A percentile compares a stretch with the other conserved stretches of the same genome.
Conservation (phyloP, 2,113 vertebrate genomes). For the Vanacampus margaritifer region DNA sequence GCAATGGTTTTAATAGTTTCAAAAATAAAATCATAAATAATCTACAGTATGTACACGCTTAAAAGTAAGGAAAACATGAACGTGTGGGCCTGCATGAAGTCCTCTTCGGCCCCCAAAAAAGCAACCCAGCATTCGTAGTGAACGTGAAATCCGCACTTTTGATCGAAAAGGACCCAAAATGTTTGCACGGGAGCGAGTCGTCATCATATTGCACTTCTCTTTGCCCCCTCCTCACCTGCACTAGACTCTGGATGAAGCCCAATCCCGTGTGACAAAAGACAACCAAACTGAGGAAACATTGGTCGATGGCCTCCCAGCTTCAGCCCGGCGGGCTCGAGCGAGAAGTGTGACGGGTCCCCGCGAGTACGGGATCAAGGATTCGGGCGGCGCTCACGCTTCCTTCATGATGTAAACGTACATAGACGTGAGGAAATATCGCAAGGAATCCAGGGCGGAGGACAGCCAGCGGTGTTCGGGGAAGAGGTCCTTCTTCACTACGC, state of each 20-base stretch:
- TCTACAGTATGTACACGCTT: constrained; percentile 58
- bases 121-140: neutral
- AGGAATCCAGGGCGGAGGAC: constrained; percentile 74
- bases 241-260: constrained; percentile 54
- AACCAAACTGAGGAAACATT: constrained; percentile 47
- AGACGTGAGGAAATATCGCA: constrained; percentile 86
- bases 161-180: neutral
- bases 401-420: constrained; percentile 86
- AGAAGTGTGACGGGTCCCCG: neutral
- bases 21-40: constrained; percentile 58
- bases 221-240: neutral
- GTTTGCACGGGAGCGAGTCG: constrained; percentile 19
- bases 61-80: constrained; percentile 27
- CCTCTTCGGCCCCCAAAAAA: neutral
- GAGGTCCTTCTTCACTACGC: constrained; percentile 83
- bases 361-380: neutral
- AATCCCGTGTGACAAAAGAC: constrained; percentile 28
- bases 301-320: constrained; percentile 35
- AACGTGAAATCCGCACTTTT: neutral
- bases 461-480: constrained; percentile 82
- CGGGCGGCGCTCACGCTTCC: constrained; percentile 69
- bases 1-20: constrained; percentile 23
- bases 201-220: neutral
- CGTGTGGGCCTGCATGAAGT: constrained; percentile 3
- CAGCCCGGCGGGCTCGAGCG: constrained; percentile 3